Conservation (phyloP, 2,888 invertebrate genomes). For the Lobophora halterata region DNA sequence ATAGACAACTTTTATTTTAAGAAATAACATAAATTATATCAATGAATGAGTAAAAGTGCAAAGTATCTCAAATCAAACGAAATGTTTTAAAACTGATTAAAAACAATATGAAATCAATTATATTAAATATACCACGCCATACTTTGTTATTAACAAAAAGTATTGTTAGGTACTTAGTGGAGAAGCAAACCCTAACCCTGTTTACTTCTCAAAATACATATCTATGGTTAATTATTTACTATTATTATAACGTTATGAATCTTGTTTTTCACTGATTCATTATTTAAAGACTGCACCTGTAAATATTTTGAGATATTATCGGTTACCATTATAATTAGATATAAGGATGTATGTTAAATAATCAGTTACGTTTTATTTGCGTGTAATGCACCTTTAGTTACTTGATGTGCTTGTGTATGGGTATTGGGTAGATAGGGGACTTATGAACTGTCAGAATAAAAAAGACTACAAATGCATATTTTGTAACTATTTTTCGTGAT, state of each 20-base stretch:
- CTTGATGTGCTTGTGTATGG: slow-evolving; percentile 37
- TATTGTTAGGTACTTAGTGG: too few species aligned
- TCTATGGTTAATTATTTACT: slow-evolving; percentile 65
- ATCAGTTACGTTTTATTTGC: slow-evolving; percentile 54
- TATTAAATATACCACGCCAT: neutral
- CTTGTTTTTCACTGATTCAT: slow-evolving; percentile 49
- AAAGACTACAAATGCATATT: slow-evolving; percentile 11
- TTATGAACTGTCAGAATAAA: slow-evolving; percentile 1
- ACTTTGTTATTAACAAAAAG: too few species aligned
- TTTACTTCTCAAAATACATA: slow-evolving; percentile 49
- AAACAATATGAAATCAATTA: too few species aligned
- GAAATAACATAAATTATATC: too few species aligned
- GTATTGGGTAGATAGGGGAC: slow-evolving; percentile 15
- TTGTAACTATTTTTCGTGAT: slow-evolving; percentile 26
- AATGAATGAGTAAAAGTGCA: too few species aligned
- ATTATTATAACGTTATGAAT: slow-evolving; percentile 39
- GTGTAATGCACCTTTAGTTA: slow-evolving; percentile 32
- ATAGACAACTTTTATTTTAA: too few species aligned
- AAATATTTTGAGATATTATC: slow-evolving; percentile 62
- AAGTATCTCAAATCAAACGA: too few species aligned
- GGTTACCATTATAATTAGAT: slow-evolving; percentile 41
- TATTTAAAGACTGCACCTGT: slow-evolving; percentile 67
- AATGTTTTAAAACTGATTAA: too few species aligned
- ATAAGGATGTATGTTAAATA: slow-evolving; percentile 41
- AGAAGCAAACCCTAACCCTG: slow-evolving; percentile 1